These are phyloP conservation scores for Cebus imitator DNA, from an alignment of 2,113 vertebrate species.

Conservation along the genomic window DNA sequence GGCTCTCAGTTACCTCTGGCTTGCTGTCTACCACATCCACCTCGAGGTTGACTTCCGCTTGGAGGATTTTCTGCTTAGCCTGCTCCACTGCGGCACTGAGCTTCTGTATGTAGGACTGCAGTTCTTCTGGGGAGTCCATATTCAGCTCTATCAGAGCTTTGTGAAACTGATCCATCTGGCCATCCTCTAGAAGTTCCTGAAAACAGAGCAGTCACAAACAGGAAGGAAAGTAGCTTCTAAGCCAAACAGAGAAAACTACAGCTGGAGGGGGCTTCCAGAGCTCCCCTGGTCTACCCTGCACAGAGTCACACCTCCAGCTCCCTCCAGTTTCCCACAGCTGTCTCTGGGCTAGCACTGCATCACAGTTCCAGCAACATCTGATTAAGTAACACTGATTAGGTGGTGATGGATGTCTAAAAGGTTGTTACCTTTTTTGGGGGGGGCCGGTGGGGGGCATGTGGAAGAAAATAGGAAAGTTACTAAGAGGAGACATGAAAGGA, in stretches of 20 bases:
- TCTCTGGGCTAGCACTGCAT: not conserved
- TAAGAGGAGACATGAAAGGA: not conserved
- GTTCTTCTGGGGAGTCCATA: slow-evolving; percentile 98
- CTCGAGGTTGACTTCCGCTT: slow-evolving; percentile 87
- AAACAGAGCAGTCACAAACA: not conserved
- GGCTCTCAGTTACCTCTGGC: slow-evolving; percentile 84
- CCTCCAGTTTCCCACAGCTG: accelerated
- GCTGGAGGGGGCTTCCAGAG: not conserved
- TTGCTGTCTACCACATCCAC: slow-evolving; percentile 90
- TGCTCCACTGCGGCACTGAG: slow-evolving; percentile 93
- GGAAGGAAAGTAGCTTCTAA: not conserved
- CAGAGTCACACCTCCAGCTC: not conserved
- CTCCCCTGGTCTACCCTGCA: not conserved
- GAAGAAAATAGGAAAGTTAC: not conserved
- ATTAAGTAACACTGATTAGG: not conserved
- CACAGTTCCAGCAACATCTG: not conserved
- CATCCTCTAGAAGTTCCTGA: slow-evolving; percentile 88
- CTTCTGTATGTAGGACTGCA: slow-evolving; percentile 97
- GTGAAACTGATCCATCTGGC: slow-evolving; percentile 92
- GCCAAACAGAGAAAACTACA: not conserved
- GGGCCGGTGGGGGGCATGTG: accelerated
- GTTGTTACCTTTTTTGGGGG: not conserved
- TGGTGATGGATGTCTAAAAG: not conserved
- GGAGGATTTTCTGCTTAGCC: slow-evolving; percentile 90
- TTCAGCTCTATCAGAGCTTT: slow-evolving; percentile 95